Evolutionary conservation across 2,888 invertebrate species (phyloP), one percentile per base, ranked within the genome.

Genomic region (Tetheella fluctuosa): DNA sequence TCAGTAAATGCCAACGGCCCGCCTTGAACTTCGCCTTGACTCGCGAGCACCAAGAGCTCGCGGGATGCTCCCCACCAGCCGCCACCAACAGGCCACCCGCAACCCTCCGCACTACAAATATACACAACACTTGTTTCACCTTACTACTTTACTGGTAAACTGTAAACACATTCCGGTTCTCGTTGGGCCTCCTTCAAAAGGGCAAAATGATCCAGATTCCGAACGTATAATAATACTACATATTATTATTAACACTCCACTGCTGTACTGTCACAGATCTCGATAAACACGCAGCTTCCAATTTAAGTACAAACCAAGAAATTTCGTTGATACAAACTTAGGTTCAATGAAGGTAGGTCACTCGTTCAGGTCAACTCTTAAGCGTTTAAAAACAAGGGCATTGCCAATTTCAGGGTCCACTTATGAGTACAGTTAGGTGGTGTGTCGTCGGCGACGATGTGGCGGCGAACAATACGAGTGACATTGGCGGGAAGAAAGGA

Each of bases 331-430:
- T 13, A n/a, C n/a, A n/a, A n/a, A n/a, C n/a, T n/a, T n/a, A n/a
- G n/a, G 23, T 48, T 56, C 20, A 69, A 71, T 67, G 65, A 76
- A 77, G 83, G 82, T 81, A 79, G 79, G 81, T 83, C 83, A 78
- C 64, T 63, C 62, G 74, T 77, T 69, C 80, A 77, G 81, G 85
- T 86, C 83, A 81, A 64, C 65, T 74, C 17, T 71, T 71, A 64
- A 68, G 64, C 55, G 58, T 64, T 67, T 70, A 66, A 69, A 80
- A 91, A 91, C 88, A 90, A 90, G 91, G 89, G 84, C 91, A 89
- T 86, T 89, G 90, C 83, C 89, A 89, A 93, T 93, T 92, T 93
- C 92, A 92, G 90, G 93, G 91, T 87, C 87, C 81, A 91, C 80
- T 89, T 89, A 73, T 73, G 67, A 80, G 82, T 89, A 93, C 93